Conservation (phyloP, 37 sponge, comb jelly and placozoan genomes). For the Mnemiopsis leidyi region DNA sequence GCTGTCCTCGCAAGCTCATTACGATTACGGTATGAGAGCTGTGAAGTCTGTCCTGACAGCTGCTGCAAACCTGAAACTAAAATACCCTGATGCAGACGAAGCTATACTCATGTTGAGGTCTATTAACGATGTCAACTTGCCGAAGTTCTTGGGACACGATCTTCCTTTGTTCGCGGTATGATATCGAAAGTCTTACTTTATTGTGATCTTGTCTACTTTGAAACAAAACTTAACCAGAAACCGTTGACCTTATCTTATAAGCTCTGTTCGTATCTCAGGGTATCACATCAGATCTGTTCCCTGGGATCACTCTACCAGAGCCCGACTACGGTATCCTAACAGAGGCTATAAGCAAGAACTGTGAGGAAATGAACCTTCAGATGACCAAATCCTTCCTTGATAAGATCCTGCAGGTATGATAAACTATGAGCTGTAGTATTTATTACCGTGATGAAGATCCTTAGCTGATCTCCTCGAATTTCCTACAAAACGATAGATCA, state of each 20-base stretch:
- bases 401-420: constrained; percentile 74
- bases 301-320: constrained; percentile 90
- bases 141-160: constrained; percentile 95
- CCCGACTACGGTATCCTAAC: constrained; percentile 88
- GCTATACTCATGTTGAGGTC: constrained; percentile 93
- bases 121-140: constrained; percentile 95
- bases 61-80: constrained; percentile 96
- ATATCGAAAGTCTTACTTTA: too few relatives aligned
- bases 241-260: too few relatives aligned
- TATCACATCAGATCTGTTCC: constrained; percentile 96
- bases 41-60: constrained; percentile 99
- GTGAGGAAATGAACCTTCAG: constrained; percentile 86
- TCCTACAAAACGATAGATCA: too few relatives aligned
- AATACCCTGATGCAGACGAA: constrained; percentile 97
- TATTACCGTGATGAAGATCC: too few relatives aligned
- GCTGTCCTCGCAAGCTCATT: constrained; percentile 97
- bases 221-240: too few relatives aligned
- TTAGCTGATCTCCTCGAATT: too few relatives aligned
- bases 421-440: too few relatives aligned
- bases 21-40: constrained; percentile 99
- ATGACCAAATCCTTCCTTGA: constrained; percentile 80
- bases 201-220: too few relatives aligned
- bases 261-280: constrained; percentile 69
- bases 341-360: constrained; percentile 80
- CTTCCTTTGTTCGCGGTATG: constrained; percentile 84